A percentile compares a stretch with the other conserved stretches of the same genome.
phyloP scores from a whole-genome alignment of 2,888 invertebrate genomes.

The Ecdyonurus torrentis region DNA sequence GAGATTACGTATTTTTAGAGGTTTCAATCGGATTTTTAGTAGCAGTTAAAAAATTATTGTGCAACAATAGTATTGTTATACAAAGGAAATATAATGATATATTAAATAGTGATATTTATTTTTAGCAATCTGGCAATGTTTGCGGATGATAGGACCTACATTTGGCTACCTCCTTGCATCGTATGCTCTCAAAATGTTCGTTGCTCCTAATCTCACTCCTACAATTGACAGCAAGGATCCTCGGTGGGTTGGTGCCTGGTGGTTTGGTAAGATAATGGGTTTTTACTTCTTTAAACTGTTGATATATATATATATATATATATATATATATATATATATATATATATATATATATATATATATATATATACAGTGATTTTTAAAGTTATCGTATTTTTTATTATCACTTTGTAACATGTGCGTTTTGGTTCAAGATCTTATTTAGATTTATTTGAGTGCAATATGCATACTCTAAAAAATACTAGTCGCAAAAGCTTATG shows the following conservation, averaged over 20 bases:
- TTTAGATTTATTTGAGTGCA: no score
- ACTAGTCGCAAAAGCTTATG: no score
- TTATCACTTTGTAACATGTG: no score
- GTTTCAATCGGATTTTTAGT: no score
- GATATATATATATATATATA: no score
- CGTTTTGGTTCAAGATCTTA: no score
- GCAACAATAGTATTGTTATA: background rate
- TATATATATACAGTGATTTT: no score
- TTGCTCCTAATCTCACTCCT: slow-evolving; percentile 20
- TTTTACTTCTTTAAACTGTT: background rate
- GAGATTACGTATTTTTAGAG: no score
- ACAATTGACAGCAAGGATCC: slow-evolving; percentile 26
- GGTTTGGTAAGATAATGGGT: slow-evolving; percentile 24
- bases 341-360: no score
- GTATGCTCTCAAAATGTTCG: slow-evolving; percentile 20
- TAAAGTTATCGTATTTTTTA: no score
- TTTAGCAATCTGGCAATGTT: slow-evolving; percentile 18
- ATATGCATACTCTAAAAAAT: no score
- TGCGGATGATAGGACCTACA: slow-evolving; percentile 22
- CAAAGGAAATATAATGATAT: background rate
- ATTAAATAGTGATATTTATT: slow-evolving; percentile 1
- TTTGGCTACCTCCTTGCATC: slow-evolving; percentile 23
- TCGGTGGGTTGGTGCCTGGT: slow-evolving; percentile 37
- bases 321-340: no score
- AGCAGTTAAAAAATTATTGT: background rate